Conservation (phyloP, 2,888 invertebrate genomes). For the Lordiphosa andalusiaca region DNA sequence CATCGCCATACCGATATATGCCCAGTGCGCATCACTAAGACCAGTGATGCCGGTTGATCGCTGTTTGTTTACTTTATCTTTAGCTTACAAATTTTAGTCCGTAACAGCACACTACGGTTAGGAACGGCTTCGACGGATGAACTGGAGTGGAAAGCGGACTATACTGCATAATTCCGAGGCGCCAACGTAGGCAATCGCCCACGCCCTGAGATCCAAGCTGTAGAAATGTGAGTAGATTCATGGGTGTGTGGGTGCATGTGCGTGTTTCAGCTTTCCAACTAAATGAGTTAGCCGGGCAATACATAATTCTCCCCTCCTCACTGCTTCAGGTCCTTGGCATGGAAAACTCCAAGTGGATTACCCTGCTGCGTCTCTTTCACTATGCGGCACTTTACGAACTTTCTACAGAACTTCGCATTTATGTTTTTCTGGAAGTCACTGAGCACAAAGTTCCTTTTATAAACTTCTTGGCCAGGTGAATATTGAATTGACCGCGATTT, state of each 20-base stretch:
- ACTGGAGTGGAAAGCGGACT: neutral
- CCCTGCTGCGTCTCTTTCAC: neutral
- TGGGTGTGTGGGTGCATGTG: neutral
- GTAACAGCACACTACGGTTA: no score
- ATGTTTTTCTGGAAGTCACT: neutral
- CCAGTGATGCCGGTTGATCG: no score
- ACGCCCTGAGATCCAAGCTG: neutral
- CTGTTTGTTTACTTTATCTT: no score
- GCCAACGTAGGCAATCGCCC: constrained; percentile 7
- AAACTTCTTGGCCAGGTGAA: constrained; percentile 4
- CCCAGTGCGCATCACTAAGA: no score
- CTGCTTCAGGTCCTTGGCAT: constrained; percentile 2
- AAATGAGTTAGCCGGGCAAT: neutral
- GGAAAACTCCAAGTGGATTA: neutral
- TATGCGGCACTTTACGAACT: neutral
- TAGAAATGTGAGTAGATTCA: no score
- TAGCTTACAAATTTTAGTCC: no score
- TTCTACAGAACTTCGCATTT: neutral
- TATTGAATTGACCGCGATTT: constrained; percentile 3
- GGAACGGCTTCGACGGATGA: neutral
- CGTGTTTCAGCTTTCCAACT: no score
- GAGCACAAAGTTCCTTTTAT: neutral
- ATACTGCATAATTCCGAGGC: neutral
- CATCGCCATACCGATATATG: no score
- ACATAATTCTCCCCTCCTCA: neutral